Evolutionary conservation across 2,113 vertebrate genomes (phyloP).

Genomic region (Tiliqua scincoides): DNA sequence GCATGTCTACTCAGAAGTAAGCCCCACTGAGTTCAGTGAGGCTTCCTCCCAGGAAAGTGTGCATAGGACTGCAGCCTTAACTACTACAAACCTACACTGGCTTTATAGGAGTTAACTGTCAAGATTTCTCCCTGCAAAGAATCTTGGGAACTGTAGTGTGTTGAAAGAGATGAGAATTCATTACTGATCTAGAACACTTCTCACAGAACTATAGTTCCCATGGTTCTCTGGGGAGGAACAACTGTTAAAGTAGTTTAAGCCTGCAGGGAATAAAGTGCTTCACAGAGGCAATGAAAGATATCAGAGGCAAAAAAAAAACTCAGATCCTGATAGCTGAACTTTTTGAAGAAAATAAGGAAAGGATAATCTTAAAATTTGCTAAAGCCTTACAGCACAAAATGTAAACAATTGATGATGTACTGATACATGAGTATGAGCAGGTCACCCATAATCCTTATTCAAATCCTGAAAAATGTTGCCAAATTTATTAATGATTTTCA

Average conservation of each 20-base stretch:
- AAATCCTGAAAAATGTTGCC: background rate
- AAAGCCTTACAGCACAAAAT: too few relatives aligned
- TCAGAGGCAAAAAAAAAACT: background rate
- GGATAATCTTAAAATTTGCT: background rate
- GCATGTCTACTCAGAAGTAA: too few relatives aligned
- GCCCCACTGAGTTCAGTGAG: too few relatives aligned
- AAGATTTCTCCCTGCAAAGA: background rate
- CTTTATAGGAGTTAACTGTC: background rate
- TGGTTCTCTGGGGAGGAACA: background rate
- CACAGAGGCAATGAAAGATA: background rate
- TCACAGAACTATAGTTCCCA: background rate
- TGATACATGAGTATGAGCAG: background rate
- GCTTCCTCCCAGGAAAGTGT: too few relatives aligned
- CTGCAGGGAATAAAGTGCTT: background rate
- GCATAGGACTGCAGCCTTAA: background rate
- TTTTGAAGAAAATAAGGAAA: background rate
- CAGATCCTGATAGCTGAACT: background rate
- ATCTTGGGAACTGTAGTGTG: background rate
- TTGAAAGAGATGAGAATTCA: background rate
- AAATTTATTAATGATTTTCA: background rate
- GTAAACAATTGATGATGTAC: background rate
- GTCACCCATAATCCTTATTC: too few relatives aligned
- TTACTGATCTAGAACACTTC: background rate
- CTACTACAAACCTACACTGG: background rate
- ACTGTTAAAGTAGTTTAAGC: background rate